Percentiles rank a stretch among this genome's conserved stretches.
Evolutionary conservation across 2,797 vertebrate genomes (phyloP).

Genomic region (Geranospiza caerulescens): DNA sequence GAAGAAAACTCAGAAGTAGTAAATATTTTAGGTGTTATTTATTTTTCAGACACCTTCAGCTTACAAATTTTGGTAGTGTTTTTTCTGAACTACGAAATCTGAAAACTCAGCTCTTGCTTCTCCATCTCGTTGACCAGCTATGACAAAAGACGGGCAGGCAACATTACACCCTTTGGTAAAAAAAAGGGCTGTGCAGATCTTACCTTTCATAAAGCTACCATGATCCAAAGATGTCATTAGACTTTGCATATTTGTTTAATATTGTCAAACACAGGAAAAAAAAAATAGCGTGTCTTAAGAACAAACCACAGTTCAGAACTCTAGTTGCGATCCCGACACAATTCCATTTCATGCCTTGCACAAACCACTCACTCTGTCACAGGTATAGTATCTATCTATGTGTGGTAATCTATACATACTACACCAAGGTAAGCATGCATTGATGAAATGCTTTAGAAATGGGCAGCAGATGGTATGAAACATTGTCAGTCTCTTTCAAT

Average conservation of each 20-base stretch:
- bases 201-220: not conserved
- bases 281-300: fast-evolving
- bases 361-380: not conserved
- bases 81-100: not conserved
- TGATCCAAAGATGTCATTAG: not conserved
- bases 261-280: not conserved
- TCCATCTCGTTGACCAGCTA: not conserved
- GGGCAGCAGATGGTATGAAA: not conserved
- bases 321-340: not conserved
- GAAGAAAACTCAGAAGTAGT: not conserved
- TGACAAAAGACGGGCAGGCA: not conserved
- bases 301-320: not conserved
- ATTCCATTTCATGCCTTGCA: not conserved
- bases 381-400: not conserved
- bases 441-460: not conserved
- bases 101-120: not conserved
- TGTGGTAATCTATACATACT: not conserved
- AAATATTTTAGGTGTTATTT: constrained; percentile 20
- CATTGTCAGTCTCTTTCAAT: not conserved
- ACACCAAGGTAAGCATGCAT: not conserved
- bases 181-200: not conserved
- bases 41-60: not conserved
- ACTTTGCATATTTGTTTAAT: not conserved
- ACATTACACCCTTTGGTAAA: not conserved
- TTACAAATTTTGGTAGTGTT: not conserved